phyloP scores from a whole-genome alignment of 1,140 invertebrate species.

The Camponotus pennsylvanicus region DNA sequence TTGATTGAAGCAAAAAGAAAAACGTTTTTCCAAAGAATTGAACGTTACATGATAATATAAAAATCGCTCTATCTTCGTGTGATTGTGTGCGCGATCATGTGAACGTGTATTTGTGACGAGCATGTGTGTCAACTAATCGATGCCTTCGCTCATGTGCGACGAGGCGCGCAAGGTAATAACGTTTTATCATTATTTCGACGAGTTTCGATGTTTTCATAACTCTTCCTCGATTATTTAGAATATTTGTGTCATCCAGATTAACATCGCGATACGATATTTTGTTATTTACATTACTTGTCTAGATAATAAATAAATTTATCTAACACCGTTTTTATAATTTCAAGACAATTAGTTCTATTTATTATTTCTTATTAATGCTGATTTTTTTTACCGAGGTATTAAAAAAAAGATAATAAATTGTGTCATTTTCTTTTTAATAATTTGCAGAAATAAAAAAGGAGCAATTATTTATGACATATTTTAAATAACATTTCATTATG shows the following conservation, averaged over 20 bases:
- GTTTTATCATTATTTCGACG: slow-evolving; percentile 53
- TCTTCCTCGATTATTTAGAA: slow-evolving; percentile 28
- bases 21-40: not conserved
- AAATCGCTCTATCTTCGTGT: not conserved
- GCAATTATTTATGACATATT: not conserved
- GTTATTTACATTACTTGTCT: not conserved
- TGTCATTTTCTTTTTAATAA: not conserved
- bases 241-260: not conserved
- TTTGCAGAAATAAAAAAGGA: not conserved
- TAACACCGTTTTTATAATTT: not conserved
- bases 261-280: not conserved
- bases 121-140: slow-evolving; percentile 50
- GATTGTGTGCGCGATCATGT: slow-evolving; percentile 17
- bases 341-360: not conserved
- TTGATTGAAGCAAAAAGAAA: not conserved
- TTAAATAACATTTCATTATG: slow-evolving; percentile 2
- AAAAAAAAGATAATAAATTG: not conserved
- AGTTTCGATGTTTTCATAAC: slow-evolving; percentile 29
- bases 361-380: not conserved
- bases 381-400: not conserved
- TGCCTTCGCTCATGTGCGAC: slow-evolving; percentile 45
- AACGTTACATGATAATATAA: not conserved
- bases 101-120: slow-evolving; percentile 14
- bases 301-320: not conserved
- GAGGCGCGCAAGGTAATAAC: slow-evolving; percentile 47